Percentiles rank a stretch among this genome's conserved stretches.
Conservation (phyloP, 2,888 invertebrate species). For the Cosmorhoe ocellata region DNA sequence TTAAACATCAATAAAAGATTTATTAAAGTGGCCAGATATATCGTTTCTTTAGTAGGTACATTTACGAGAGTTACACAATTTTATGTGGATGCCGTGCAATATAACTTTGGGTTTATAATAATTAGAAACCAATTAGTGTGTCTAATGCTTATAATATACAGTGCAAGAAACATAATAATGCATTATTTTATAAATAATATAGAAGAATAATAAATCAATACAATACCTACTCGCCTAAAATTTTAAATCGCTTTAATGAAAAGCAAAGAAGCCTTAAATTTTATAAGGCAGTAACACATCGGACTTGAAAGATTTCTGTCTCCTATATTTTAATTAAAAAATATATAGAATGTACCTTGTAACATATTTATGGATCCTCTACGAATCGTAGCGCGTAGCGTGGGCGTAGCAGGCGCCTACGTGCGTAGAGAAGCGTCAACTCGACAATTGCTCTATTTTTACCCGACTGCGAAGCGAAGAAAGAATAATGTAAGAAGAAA, state of each 20-base stretch:
- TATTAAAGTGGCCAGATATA: slow-evolving; percentile 53
- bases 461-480: too few species aligned
- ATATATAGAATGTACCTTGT: too few species aligned
- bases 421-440: slow-evolving; percentile 14
- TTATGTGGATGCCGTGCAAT: slow-evolving; percentile 30
- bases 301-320: neutral
- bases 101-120: slow-evolving; percentile 33
- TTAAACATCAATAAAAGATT: slow-evolving; percentile 64
- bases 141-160: slow-evolving; percentile 29
- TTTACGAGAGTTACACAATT: slow-evolving; percentile 47
- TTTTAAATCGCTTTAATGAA: too few species aligned
- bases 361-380: slow-evolving; percentile 16
- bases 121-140: slow-evolving; percentile 34
- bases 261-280: too few species aligned
- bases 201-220: too few species aligned
- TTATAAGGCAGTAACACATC: too few species aligned
- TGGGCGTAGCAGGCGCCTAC: slow-evolving; percentile 39
- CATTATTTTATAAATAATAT: neutral
- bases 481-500: too few species aligned
- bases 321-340: too few species aligned
- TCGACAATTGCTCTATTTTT: neutral
- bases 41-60: slow-evolving; percentile 41
- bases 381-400: slow-evolving; percentile 41
- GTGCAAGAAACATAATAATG: slow-evolving; percentile 18
- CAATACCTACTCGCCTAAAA: too few species aligned